Evolutionary conservation across 2,888 invertebrate genomes (phyloP).

Genomic region (Heliconius charithonia): DNA sequence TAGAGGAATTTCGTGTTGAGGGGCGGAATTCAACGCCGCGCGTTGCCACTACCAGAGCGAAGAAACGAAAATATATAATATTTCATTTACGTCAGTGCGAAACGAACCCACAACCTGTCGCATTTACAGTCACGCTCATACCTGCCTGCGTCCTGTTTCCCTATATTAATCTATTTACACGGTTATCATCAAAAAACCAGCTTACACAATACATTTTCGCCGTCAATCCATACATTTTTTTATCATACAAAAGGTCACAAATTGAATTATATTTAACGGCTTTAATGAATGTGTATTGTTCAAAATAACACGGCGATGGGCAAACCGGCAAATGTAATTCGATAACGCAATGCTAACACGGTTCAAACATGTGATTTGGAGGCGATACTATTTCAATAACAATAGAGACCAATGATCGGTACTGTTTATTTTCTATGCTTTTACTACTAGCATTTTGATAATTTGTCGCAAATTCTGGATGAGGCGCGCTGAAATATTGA

Average conservation of each 20-base stretch:
- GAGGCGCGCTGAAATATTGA: not conserved
- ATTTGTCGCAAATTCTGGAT: not conserved
- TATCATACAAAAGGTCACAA: conserved; percentile 36
- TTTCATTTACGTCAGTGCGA: too few relatives aligned
- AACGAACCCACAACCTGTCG: too few relatives aligned
- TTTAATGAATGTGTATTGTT: conserved; percentile 47
- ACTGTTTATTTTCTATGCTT: conserved; percentile 41
- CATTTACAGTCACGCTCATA: too few relatives aligned
- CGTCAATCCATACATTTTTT: conserved; percentile 30
- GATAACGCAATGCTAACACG: conserved; percentile 46
- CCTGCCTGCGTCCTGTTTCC: too few relatives aligned
- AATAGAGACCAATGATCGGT: conserved; percentile 44
- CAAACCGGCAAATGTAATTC: conserved; percentile 48
- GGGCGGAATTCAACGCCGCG: too few relatives aligned
- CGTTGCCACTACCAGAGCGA: too few relatives aligned
- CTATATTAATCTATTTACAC: not conserved
- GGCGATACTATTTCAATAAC: conserved; percentile 47
- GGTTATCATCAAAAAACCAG: not conserved
- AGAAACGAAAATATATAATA: too few relatives aligned
- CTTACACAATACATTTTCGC: not conserved
- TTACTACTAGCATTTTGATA: conserved; percentile 14
- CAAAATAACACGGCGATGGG: conserved; percentile 43
- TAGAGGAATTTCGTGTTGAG: too few relatives aligned
- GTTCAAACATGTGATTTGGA: conserved; percentile 44
- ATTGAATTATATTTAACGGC: conserved; percentile 43